Conservation (phyloP, 2,888 invertebrate species). For the Epiblema foenella region DNA sequence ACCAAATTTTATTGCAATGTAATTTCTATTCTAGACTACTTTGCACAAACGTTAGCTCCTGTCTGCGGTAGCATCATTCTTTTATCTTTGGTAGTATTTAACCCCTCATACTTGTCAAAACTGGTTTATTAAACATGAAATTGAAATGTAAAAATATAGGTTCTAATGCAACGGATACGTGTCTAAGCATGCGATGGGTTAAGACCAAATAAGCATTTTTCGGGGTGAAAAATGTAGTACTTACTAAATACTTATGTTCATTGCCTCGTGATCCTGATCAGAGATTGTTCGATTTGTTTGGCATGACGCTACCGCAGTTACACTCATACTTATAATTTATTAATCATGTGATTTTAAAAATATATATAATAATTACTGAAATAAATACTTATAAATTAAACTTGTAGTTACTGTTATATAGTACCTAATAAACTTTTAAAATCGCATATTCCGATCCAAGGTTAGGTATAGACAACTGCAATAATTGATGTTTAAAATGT, state of each 20-base stretch:
- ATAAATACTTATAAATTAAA: background rate
- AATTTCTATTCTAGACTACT: background rate
- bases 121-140: too few relatives aligned
- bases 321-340: background rate
- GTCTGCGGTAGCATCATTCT: slow-evolving; percentile 1
- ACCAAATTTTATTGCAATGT: background rate
- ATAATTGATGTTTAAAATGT: slow-evolving; percentile 5
- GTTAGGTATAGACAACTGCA: slow-evolving; percentile 1
- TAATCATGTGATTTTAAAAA: background rate
- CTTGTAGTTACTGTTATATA: background rate
- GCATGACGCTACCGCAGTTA: background rate
- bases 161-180: too few relatives aligned
- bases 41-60: slow-evolving; percentile 14
- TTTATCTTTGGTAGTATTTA: too few relatives aligned
- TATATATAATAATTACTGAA: background rate
- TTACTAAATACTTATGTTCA: too few relatives aligned
- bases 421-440: slow-evolving; percentile 6
- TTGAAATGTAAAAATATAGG: too few relatives aligned
- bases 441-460: background rate
- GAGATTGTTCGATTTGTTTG: background rate
- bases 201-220: too few relatives aligned
- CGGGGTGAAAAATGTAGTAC: too few relatives aligned
- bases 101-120: too few relatives aligned
- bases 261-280: background rate
- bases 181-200: too few relatives aligned